A percentile compares a stretch with the other conserved stretches of the same genome.
phyloP scores from a whole-genome alignment of 37 sponge, comb jelly and placozoan species.

The Axinella damicornis region DNA sequence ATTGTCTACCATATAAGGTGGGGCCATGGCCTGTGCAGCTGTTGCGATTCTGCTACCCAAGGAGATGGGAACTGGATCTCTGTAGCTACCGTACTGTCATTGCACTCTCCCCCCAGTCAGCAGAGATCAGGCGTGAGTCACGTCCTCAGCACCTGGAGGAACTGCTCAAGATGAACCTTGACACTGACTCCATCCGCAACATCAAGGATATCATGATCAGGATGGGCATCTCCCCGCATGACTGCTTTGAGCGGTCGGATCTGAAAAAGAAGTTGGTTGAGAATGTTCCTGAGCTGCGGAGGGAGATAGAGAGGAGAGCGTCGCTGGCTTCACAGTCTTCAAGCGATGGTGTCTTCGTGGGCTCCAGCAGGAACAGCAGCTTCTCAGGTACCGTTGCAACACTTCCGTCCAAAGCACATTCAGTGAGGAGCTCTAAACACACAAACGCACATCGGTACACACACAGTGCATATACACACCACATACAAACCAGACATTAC shows the following conservation, averaged over 20 bases:
- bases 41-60: no score
- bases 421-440: no score
- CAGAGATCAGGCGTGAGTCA: slow-evolving; percentile 18
- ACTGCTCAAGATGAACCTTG: slow-evolving; percentile 69
- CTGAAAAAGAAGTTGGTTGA: slow-evolving; percentile 56
- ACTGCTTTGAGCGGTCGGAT: slow-evolving; percentile 52
- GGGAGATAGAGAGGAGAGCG: slow-evolving; percentile 13
- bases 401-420: no score
- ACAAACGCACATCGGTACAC: no score
- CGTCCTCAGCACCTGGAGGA: slow-evolving; percentile 55
- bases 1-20: no score
- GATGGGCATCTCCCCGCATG: slow-evolving; percentile 59
- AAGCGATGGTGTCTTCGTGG: background rate
- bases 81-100: no score
- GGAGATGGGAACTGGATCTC: no score
- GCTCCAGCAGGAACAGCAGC: background rate
- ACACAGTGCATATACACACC: no score
- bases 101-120: background rate
- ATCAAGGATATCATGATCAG: slow-evolving; percentile 74
- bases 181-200: slow-evolving; percentile 37
- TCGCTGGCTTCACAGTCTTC: background rate
- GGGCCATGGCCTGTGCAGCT: no score
- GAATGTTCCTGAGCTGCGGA: slow-evolving; percentile 66
- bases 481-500: no score
- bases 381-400: no score